Base-by-base conservation (phyloP, 2,888 invertebrate genomes). In the Alentia gelatinosa region DNA sequence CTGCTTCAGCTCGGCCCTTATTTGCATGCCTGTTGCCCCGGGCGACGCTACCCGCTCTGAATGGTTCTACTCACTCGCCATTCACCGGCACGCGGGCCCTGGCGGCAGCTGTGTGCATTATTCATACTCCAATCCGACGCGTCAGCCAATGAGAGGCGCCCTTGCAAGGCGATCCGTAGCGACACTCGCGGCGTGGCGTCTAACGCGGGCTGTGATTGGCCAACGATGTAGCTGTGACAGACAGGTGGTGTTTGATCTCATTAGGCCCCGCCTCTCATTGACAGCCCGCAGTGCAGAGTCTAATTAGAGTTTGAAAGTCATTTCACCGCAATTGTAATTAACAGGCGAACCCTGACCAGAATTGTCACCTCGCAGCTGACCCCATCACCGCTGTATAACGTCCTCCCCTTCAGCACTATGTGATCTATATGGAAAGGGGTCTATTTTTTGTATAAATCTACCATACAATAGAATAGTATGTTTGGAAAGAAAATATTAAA, bases 241-340 rank as follows among this genome's bases (percentile, higher is more conserved):
- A 79, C 79, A 79, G 79, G 79, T 79, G 35, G 79, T 68, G 30
- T 68, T 68, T 68, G 68, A 68, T 68, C 68, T 68, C 68, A 68
- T 68, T 68, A 68, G 33, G 68, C 68, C 68, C 68, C 68, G 68
- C 68, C 68, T 26, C 68, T 68, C 68, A 68, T 68, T 68, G 79
- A 35, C 9, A 33, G 39, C 39, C 26, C 35, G 19, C 37, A 39
- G 37, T 35, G 37, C 37, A n/a, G 37, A 79, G 35, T 79, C 37
- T 79, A 79, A 79, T 79, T 79, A 79, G 79, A 79, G 35, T 79
- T 79, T 35, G 79, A 79, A 79, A 79, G 79, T 79, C 79, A 79
- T 79, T 79, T 79, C 79, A 39, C 37, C 79, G 37, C 79, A 15
- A 79, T 35, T 79, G 39, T 79, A 79, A 79, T 79, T 79, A 79